Evolutionary conservation across 2,888 invertebrate genomes (phyloP).

Genomic region (Drosophila mimica): DNA sequence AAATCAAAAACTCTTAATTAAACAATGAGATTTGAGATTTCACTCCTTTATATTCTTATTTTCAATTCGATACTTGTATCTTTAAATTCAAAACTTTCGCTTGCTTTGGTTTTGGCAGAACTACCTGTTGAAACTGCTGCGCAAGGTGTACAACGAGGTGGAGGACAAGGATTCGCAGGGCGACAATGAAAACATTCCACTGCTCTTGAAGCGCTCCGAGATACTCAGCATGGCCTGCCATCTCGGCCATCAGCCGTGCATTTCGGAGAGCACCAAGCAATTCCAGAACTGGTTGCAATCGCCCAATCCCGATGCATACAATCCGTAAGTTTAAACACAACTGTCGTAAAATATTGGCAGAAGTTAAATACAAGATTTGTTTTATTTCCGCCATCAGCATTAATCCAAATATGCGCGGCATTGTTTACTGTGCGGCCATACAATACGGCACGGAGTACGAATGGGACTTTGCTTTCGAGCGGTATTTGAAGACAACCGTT

Average conservation of each 20-base stretch:
- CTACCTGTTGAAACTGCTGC: conserved; percentile 89
- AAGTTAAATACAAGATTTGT: neutral
- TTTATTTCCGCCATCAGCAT: conserved; percentile 86
- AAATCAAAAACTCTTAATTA: neutral
- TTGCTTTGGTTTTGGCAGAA: conserved; percentile 85
- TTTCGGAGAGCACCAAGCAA: conserved; percentile 89
- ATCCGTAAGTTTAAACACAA: conserved; percentile 87
- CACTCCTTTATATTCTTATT: neutral
- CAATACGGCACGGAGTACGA: conserved; percentile 92
- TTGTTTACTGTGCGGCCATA: conserved; percentile 95
- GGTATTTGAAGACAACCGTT: conserved; percentile 90
- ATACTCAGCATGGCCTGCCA: conserved; percentile 91
- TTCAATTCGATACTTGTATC: neutral
- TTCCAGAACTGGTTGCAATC: conserved; percentile 91
- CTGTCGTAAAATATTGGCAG: neutral
- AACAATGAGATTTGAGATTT: neutral
- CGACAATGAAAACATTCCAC: conserved; percentile 87
- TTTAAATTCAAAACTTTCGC: neutral
- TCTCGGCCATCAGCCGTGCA: conserved; percentile 90
- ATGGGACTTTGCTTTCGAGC: conserved; percentile 95
- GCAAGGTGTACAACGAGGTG: conserved; percentile 88
- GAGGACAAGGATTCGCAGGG: conserved; percentile 88
- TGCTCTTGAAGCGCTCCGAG: conserved; percentile 90
- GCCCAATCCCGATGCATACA: conserved; percentile 90
- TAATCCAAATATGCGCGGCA: conserved; percentile 92